Percentiles rank a stretch among this genome's conserved stretches.
Evolutionary conservation across 2,113 vertebrate species (phyloP).

Genomic region (Rhynchomys soricoides): DNA sequence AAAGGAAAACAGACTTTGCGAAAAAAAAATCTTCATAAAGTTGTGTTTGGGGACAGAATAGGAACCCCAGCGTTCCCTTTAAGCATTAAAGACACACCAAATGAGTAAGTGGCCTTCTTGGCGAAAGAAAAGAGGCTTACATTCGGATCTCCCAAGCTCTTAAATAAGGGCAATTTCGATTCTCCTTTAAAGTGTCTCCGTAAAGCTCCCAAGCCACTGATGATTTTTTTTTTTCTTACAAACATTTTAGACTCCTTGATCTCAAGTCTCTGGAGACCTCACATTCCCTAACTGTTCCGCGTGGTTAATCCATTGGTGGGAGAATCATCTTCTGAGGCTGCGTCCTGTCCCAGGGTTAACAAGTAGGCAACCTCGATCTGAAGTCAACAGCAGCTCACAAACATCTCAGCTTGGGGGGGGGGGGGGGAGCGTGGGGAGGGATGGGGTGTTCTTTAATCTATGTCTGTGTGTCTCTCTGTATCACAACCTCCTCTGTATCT

Average conservation of each 20-base stretch:
- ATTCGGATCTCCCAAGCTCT: constrained; percentile 63
- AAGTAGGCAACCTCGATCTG: constrained; percentile 38
- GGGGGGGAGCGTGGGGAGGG: neutral
- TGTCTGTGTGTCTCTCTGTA: neutral
- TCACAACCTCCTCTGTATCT: neutral
- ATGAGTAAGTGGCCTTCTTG: constrained; percentile 32
- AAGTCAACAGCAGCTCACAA: constrained; percentile 62
- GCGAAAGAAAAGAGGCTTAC: constrained; percentile 49
- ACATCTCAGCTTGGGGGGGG: neutral
- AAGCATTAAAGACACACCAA: constrained; percentile 63
- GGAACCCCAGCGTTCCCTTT: constrained; percentile 7
- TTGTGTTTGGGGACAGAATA: neutral
- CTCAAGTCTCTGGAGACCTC: neutral
- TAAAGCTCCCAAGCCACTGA: neutral
- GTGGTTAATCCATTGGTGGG: neutral
- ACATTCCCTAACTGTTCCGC: neutral
- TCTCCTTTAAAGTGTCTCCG: constrained; percentile 63
- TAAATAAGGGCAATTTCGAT: constrained; percentile 61
- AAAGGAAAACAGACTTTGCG: constrained; percentile 1
- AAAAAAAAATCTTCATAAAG: neutral
- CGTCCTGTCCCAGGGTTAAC: constrained; percentile 63
- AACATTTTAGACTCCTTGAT: neutral
- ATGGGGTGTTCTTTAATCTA: neutral
- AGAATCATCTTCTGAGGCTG: constrained; percentile 60
- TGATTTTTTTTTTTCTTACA: constrained; percentile 45